Conservation (phyloP, 2,888 invertebrate genomes). For the Mesorhabditis sp. region DNA sequence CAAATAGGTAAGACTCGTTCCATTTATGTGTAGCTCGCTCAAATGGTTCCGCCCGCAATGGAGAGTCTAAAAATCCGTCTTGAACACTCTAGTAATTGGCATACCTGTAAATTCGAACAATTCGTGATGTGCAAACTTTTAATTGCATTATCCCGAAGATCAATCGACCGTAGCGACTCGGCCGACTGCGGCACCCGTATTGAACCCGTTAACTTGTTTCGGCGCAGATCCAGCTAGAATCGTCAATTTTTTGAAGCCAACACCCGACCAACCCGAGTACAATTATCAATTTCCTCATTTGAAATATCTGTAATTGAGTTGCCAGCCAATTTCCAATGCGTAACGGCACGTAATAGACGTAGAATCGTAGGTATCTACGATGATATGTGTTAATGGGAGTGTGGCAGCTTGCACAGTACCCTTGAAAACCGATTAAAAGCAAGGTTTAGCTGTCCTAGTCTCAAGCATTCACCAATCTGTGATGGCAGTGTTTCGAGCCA, state of each 20-base stretch:
- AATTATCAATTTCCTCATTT: background rate
- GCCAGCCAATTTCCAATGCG: slow-evolving; percentile 1
- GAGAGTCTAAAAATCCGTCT: background rate
- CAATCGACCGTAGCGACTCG: background rate
- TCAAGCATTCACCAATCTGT: background rate
- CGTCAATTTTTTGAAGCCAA: background rate
- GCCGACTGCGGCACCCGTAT: background rate
- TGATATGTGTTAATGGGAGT: no score
- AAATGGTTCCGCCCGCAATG: background rate
- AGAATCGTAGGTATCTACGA: background rate
- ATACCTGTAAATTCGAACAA: background rate
- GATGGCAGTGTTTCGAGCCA: background rate
- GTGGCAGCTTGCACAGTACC: background rate
- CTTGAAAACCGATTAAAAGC: background rate
- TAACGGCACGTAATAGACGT: background rate
- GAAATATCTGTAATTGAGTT: background rate
- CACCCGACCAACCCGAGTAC: background rate
- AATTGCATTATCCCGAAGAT: background rate
- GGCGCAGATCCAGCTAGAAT: background rate
- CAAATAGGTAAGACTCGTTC: background rate
- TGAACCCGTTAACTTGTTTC: background rate
- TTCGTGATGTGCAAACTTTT: background rate
- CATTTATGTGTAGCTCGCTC: background rate
- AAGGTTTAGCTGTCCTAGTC: background rate
- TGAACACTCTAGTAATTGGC: slow-evolving; percentile 3